Evolutionary conservation across 2,113 vertebrate genomes (phyloP).

Genomic region (Rhynchomys soricoides): DNA sequence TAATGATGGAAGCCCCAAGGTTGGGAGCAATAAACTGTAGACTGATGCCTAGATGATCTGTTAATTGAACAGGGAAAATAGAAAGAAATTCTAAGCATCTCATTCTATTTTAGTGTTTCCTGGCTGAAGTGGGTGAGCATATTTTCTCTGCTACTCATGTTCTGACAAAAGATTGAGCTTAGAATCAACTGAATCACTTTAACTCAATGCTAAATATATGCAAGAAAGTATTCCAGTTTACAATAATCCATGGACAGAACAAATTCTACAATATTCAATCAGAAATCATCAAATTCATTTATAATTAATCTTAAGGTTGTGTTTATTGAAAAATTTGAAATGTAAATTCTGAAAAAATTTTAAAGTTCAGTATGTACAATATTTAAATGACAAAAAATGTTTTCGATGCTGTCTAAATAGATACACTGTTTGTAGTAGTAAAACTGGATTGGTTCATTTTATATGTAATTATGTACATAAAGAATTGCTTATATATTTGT

Average conservation of each 20-base stretch:
- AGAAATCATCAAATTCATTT: not conserved
- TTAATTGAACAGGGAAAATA: too few relatives aligned
- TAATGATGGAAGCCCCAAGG: not conserved
- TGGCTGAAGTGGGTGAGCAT: not conserved
- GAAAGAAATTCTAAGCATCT: not conserved
- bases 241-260: not conserved
- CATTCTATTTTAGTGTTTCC: not conserved
- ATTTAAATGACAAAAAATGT: not conserved
- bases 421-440: accelerated
- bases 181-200: not conserved
- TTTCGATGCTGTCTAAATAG: not conserved
- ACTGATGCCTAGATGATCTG: too few relatives aligned
- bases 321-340: not conserved
- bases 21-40: not conserved
- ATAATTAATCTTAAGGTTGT: not conserved
- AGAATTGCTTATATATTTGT: not conserved
- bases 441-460: not conserved
- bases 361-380: not conserved
- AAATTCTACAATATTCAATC: not conserved
- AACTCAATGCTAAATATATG: not conserved
- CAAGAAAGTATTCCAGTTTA: not conserved
- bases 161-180: not conserved
- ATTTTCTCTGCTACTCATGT: not conserved
- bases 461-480: not conserved
- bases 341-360: not conserved